phyloP scores from a whole-genome alignment of 2,888 invertebrate genomes.

The Lagria hirta region DNA sequence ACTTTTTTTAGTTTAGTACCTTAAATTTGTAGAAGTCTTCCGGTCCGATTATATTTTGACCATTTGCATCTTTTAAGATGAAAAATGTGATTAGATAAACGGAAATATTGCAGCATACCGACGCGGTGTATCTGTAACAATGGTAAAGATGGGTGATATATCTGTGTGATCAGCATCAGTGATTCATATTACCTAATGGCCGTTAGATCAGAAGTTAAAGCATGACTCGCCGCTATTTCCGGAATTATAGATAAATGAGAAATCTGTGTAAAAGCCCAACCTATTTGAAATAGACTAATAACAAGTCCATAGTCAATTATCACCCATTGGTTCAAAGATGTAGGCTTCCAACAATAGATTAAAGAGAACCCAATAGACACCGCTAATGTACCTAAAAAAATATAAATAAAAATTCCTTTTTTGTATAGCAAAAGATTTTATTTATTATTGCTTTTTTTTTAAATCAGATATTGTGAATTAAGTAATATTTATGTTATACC shows the following conservation, averaged over 20 bases:
- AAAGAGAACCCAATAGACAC: slow-evolving; percentile 77
- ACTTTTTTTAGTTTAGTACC: slow-evolving; percentile 58
- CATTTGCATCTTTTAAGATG: slow-evolving; percentile 59
- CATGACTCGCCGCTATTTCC: slow-evolving; percentile 68
- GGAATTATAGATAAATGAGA: slow-evolving; percentile 92
- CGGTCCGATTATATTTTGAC: slow-evolving; percentile 59
- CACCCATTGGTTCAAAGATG: slow-evolving; percentile 53
- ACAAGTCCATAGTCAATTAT: slow-evolving; percentile 60
- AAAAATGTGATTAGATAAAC: slow-evolving; percentile 82
- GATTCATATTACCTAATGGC: slow-evolving; percentile 68
- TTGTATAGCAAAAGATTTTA: slow-evolving; percentile 18
- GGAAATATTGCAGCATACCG: slow-evolving; percentile 80
- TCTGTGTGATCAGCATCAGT: slow-evolving; percentile 13
- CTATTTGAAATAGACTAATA: slow-evolving; percentile 82
- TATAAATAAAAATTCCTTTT: slow-evolving; percentile 18
- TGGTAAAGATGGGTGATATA: too few relatives aligned
- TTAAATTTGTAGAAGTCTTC: slow-evolving; percentile 71
- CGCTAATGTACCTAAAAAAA: slow-evolving; percentile 60
- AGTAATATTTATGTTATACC: too few relatives aligned
- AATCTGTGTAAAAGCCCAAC: slow-evolving; percentile 93
- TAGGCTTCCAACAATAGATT: slow-evolving; percentile 72
- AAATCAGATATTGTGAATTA: too few relatives aligned
- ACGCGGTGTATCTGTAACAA: slow-evolving; percentile 86
- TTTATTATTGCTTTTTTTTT: too few relatives aligned
- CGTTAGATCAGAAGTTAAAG: slow-evolving; percentile 75